phyloP scores from a whole-genome alignment of 2,888 invertebrate species.

The Alloscopus bannaensis region DNA sequence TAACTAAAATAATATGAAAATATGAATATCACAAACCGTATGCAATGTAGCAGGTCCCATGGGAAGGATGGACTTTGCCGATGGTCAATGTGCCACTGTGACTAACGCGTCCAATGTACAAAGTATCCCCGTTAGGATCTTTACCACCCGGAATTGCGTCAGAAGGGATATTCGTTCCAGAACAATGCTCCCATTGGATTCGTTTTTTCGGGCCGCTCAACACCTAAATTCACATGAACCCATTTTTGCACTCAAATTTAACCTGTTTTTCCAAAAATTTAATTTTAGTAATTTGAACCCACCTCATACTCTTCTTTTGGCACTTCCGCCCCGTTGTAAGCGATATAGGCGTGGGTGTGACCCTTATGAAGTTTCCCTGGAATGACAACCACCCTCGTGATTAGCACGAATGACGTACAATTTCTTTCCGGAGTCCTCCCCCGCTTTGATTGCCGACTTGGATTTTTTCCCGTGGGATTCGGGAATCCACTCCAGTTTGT shows the following conservation, averaged over 20 bases:
- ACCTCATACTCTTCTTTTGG: constrained; percentile 49
- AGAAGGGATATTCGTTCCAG: constrained; percentile 46
- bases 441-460: constrained; percentile 61
- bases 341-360: constrained; percentile 61
- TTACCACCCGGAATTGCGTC: constrained; percentile 64
- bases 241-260: not conserved
- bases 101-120: constrained; percentile 66
- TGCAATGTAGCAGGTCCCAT: constrained; percentile 64
- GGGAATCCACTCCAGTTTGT: constrained; percentile 50
- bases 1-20: not conserved
- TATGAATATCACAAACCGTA: constrained; percentile 49
- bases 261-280: too few relatives aligned
- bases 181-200: constrained; percentile 60
- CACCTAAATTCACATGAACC: not conserved
- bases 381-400: constrained; percentile 49
- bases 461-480: constrained; percentile 46
- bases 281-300: not conserved
- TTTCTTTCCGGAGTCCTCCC: constrained; percentile 57
- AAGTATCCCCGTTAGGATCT: constrained; percentile 55
- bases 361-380: constrained; percentile 62
- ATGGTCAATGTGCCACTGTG: constrained; percentile 64
- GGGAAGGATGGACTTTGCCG: constrained; percentile 65
- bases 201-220: constrained; percentile 60
- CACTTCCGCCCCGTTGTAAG: constrained; percentile 55
- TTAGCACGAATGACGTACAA: constrained; percentile 65